phyloP scores from a whole-genome alignment of 2,888 invertebrate species.

The Dioctria linearis region DNA sequence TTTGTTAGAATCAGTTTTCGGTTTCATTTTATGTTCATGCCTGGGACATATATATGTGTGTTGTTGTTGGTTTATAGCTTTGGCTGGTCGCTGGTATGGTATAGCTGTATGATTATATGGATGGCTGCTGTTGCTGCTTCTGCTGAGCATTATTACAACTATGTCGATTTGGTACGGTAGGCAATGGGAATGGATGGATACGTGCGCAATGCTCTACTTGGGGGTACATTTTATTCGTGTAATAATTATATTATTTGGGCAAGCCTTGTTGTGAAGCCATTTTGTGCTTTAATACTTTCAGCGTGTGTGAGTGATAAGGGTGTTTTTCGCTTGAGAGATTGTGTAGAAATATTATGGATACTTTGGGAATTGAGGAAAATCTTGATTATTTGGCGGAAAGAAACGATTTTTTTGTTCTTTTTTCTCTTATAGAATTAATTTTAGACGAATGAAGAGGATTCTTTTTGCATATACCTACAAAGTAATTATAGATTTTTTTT shows the following conservation, averaged over 20 bases:
- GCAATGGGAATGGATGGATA: not conserved
- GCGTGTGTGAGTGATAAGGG: slow-evolving; percentile 14
- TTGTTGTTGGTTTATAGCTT: not conserved
- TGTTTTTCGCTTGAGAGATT: slow-evolving; percentile 1
- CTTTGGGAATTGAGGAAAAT: not conserved
- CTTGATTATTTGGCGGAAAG: no score
- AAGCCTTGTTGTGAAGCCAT: slow-evolving; percentile 19
- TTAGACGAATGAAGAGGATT: no score
- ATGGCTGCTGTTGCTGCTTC: not conserved
- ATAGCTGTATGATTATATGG: no score
- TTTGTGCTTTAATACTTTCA: slow-evolving; percentile 30
- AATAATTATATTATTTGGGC: slow-evolving; percentile 17
- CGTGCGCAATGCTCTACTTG: slow-evolving; percentile 45
- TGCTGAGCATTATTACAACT: not conserved
- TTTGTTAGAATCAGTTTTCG: not conserved
- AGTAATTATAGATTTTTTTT: no score
- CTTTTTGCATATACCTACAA: no score
- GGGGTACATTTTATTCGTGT: not conserved
- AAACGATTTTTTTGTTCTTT: no score
- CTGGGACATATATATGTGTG: no score
- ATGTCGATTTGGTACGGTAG: not conserved
- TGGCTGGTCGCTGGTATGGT: not conserved
- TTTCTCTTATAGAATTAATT: no score
- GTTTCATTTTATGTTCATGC: slow-evolving; percentile 1
- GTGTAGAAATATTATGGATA: not conserved